Evolutionary conservation across 2,888 invertebrate species (phyloP).

Genomic region (Ormyrus thymus): DNA sequence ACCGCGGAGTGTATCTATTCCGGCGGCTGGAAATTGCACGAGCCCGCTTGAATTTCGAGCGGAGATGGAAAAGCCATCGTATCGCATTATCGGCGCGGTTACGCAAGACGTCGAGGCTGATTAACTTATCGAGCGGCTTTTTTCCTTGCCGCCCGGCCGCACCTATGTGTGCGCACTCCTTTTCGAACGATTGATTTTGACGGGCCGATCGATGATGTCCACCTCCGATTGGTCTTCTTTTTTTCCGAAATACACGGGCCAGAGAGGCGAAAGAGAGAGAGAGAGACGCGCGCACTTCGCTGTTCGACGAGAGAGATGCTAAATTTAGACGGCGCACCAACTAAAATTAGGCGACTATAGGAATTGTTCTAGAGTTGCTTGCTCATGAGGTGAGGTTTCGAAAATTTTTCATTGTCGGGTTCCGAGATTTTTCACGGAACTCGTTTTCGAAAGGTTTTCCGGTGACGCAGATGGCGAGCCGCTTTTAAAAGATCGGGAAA

Average conservation of each 20-base stretch:
- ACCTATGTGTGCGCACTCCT: no score
- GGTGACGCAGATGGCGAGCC: no score
- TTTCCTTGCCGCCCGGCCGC: no score
- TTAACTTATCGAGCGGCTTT: conserved; percentile 26
- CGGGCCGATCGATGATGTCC: not conserved
- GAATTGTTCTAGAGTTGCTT: not conserved
- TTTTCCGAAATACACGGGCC: conserved; percentile 27
- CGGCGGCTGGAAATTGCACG: no score
- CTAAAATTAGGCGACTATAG: conserved; percentile 29
- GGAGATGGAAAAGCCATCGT: not conserved
- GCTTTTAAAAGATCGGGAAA: no score
- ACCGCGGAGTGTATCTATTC: no score
- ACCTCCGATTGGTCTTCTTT: not conserved
- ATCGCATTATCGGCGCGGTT: conserved; percentile 22
- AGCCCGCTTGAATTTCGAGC: not conserved
- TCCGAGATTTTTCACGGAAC: no score
- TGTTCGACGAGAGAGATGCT: not conserved
- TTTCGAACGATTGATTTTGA: conserved; percentile 14
- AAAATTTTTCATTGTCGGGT: no score
- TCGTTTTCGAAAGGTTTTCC: no score
- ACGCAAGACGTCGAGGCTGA: conserved; percentile 16
- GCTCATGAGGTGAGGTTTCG: no score
- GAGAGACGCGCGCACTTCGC: no score
- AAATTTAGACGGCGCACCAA: conserved; percentile 25
- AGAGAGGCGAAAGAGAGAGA: not conserved